These are phyloP conservation scores for Eupithecia abbreviata DNA, from an alignment of 2,888 invertebrate species.

Conservation along the genomic window DNA sequence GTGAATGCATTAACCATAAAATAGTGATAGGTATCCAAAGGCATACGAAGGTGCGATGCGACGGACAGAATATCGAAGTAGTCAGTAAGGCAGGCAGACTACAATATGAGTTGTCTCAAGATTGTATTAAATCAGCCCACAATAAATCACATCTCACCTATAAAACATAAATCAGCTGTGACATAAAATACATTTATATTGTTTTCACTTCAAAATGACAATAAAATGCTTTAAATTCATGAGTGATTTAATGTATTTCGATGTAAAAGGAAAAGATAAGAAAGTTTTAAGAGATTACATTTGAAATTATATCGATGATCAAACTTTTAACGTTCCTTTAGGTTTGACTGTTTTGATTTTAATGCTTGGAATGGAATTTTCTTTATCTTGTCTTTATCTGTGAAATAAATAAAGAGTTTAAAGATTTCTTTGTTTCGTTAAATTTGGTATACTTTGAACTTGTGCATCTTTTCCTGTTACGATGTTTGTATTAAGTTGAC, in stretches of 20 bases:
- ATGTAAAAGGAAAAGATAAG: conserved; percentile 63
- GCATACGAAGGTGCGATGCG: neutral
- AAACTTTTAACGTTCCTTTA: conserved; percentile 63
- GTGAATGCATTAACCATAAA: neutral
- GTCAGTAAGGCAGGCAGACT: conserved; percentile 15
- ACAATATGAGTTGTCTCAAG: conserved; percentile 55
- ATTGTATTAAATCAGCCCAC: conserved; percentile 72
- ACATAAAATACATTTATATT: conserved; percentile 82
- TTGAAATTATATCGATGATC: conserved; percentile 62
- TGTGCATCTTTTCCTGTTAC: neutral
- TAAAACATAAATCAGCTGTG: conserved; percentile 80
- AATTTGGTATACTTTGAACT: conserved; percentile 1
- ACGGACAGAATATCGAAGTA: conserved; percentile 8
- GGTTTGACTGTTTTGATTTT: conserved; percentile 55
- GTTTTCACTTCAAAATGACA: conserved; percentile 80
- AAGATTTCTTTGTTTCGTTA: conserved; percentile 6
- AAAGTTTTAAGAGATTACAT: conserved; percentile 55
- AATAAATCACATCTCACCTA: conserved; percentile 80
- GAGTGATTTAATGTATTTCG: conserved; percentile 75
- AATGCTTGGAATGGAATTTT: conserved; percentile 44
- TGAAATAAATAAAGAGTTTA: conserved; percentile 19
- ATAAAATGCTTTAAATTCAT: conserved; percentile 81
- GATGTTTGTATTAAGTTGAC: neutral
- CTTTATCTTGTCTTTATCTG: conserved; percentile 32
- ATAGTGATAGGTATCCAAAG: neutral